phyloP scores from a whole-genome alignment of 2,797 vertebrate genomes.

The Lepus oiostolus region DNA sequence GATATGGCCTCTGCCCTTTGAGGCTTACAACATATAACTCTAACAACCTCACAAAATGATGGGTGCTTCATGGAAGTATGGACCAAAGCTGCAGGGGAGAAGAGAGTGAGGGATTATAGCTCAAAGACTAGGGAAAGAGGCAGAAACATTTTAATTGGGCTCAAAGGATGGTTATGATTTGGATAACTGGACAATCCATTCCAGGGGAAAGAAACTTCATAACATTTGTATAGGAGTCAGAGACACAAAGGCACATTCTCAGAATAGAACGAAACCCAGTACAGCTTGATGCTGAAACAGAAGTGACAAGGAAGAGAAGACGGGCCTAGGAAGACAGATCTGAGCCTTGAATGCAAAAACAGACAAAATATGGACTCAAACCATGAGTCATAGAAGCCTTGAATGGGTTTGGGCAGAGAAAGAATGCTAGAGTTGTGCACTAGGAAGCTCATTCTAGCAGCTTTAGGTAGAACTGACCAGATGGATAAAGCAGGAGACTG shows the following conservation, averaged over 20 bases:
- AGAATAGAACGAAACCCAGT: neutral
- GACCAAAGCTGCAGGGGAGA: neutral
- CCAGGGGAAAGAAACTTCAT: neutral
- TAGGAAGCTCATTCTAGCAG: neutral
- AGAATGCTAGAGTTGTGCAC: neutral
- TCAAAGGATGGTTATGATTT: constrained; percentile 22
- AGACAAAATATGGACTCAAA: neutral
- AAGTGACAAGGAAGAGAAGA: neutral
- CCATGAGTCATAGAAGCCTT: neutral
- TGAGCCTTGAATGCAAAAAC: neutral
- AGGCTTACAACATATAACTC: neutral
- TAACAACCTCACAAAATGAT: neutral
- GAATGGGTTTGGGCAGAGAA: neutral
- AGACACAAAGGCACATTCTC: neutral
- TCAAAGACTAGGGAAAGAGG: neutral
- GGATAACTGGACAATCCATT: neutral
- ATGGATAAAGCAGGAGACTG: neutral
- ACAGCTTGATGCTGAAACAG: neutral
- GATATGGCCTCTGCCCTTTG: neutral
- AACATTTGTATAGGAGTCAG: neutral
- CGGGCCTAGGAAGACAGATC: neutral
- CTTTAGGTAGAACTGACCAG: neutral
- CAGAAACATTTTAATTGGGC: neutral
- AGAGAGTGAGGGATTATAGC: neutral
- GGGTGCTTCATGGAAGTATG: accelerated